Evolutionary conservation across 2,113 vertebrate species (phyloP).

Genomic region (Cygnus atratus): DNA sequence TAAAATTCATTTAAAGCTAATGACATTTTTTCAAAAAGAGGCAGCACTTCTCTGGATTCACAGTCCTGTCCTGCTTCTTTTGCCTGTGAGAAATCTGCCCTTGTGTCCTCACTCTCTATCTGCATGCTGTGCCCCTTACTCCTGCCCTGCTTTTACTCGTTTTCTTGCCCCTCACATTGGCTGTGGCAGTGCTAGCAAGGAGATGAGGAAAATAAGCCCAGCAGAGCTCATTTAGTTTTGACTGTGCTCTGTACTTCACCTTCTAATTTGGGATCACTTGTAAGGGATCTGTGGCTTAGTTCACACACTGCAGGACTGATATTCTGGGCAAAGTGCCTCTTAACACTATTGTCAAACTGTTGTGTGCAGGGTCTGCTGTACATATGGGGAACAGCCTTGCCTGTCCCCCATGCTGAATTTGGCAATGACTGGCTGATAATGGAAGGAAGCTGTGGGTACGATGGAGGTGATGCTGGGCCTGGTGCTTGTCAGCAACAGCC

Average conservation of each 20-base stretch:
- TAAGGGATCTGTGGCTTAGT: background rate
- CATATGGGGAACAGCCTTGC: background rate
- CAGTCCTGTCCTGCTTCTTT: background rate
- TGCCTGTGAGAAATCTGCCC: background rate
- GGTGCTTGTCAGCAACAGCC: background rate
- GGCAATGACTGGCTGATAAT: background rate
- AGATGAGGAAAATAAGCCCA: background rate
- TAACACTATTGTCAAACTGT: background rate
- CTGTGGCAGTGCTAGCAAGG: background rate
- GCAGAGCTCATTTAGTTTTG: background rate
- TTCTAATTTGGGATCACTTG: background rate
- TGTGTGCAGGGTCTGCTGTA: background rate
- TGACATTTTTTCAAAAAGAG: background rate
- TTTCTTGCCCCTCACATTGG: background rate
- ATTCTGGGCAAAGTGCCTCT: background rate
- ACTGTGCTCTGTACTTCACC: background rate
- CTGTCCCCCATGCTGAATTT: background rate
- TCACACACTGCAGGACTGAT: background rate
- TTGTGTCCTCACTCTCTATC: background rate
- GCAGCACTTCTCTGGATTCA: background rate
- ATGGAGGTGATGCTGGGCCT: background rate
- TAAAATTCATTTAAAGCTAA: background rate
- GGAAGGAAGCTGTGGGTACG: background rate
- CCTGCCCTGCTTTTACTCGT: background rate
- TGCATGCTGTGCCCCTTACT: background rate